Base-by-base conservation (phyloP, 2,888 invertebrate species). In the Venustoraphidia nigricollis region DNA sequence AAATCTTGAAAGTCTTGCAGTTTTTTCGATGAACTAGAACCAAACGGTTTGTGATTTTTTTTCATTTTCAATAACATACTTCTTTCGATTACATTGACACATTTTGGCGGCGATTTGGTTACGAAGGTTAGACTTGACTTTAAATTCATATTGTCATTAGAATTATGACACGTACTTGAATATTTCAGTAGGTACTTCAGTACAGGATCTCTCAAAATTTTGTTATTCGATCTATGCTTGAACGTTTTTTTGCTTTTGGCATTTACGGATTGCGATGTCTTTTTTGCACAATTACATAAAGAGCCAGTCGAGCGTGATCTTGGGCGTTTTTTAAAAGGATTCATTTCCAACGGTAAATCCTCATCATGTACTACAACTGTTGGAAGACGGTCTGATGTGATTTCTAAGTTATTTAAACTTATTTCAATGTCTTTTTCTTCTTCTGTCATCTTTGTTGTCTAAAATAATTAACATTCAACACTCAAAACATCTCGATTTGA, bases 141-240 rank as follows among this genome's bases (percentile, higher is more conserved):
- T 17, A 17, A 17, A 17, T 45, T 41, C 36, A 38, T 11, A 36
- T 41, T 37, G 39, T 50, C 49, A 27, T 36, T 44, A 40, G 49
- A 45, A 41, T 50, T 57, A 49, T 62, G 59, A 27, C 27, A 27
- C 27, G 27, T 27, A 27, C 27, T 27, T 27, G 27, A 27, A 53
- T 61, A 64, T 56, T 59, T 63, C 35, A 50, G 53, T 9, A 76
- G 59, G 53, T 75, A 64, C 58, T 73, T 74, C 52, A 77, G 60
- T 44, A 75, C 66, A 36, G 77, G 77, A 55, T 77, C 75, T 54
- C 70, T 73, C 36, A 78, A 59, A 51, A 77, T 62, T 62, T 70
- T 74, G 53, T 62, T 67, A 49, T 59, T 62, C 44, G 53, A 39
- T 59, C 66, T 69, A 55, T 65, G 68, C 63, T 71, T 69, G 52